Percentiles rank a stretch among this genome's conserved stretches.
Conservation (phyloP, 2,113 vertebrate species). For the Acanthochromis polyacanthus region DNA sequence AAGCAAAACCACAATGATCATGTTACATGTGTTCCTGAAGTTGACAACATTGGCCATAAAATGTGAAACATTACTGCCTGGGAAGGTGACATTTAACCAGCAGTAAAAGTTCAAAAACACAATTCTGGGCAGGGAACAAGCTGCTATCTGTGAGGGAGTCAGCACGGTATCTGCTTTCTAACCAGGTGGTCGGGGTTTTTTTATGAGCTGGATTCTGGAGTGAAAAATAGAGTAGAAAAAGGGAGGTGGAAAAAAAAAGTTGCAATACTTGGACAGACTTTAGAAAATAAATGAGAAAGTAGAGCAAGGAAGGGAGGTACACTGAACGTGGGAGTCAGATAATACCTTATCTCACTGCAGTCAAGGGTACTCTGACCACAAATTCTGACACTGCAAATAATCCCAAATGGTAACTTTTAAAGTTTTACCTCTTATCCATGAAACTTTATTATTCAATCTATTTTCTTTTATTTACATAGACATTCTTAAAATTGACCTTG, state of each 20-base stretch:
- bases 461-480: conserved; percentile 68
- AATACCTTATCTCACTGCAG: conserved; percentile 51
- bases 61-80: background rate
- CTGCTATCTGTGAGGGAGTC: conserved; percentile 27
- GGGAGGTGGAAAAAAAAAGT: conserved; percentile 1
- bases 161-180: conserved; percentile 22
- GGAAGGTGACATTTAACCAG: conserved; percentile 35
- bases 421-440: conserved; percentile 41
- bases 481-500: conserved; percentile 66
- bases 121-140: conserved; percentile 34
- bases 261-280: conserved; percentile 31
- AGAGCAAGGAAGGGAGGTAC: conserved; percentile 34
- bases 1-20: background rate
- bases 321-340: conserved; percentile 39
- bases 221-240: conserved; percentile 45
- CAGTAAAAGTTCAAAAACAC: conserved; percentile 39
- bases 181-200: conserved; percentile 39
- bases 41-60: conserved; percentile 10
- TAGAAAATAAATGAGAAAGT: conserved; percentile 59
- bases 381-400: conserved; percentile 64
- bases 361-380: conserved; percentile 52
- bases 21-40: conserved; percentile 10
- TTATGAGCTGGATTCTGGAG: conserved; percentile 33
- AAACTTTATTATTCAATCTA: conserved; percentile 52
- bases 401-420: conserved; percentile 38